Percentiles rank a stretch among this genome's conserved stretches.
Evolutionary conservation across 2,113 vertebrate species (phyloP).

Genomic region (Herpailurus yagouaroundi): DNA sequence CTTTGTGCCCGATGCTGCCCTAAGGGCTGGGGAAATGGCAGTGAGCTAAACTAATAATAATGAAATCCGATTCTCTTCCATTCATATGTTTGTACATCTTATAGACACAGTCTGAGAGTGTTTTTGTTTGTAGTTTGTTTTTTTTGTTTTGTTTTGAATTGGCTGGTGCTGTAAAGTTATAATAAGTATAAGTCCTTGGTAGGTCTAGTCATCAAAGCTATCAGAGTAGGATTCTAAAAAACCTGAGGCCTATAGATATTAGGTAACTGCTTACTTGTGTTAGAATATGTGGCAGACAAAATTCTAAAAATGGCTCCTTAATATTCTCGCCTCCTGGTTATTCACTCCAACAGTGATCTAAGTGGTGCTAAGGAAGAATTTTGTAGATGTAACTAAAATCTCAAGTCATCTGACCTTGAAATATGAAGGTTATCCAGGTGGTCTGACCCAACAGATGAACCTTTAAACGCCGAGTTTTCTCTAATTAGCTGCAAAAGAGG

Average conservation of each 20-base stretch:
- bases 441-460: background rate
- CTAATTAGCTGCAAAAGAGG: background rate
- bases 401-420: background rate
- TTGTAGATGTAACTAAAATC: background rate
- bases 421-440: background rate
- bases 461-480: slow-evolving; percentile 6
- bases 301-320: background rate
- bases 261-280: background rate
- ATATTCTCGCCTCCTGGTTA: background rate
- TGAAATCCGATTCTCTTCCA: background rate
- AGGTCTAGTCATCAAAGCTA: background rate
- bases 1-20: background rate
- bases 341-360: background rate
- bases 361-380: background rate
- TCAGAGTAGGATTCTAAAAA: background rate
- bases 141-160: background rate
- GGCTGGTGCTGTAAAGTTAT: background rate
- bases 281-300: background rate
- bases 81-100: background rate
- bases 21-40: background rate
- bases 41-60: background rate
- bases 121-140: background rate
- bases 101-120: background rate
- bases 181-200: background rate
- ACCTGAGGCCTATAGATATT: background rate